Evolutionary conservation across 2,888 invertebrate genomes (phyloP).

Genomic region (Perithous albicinctus): DNA sequence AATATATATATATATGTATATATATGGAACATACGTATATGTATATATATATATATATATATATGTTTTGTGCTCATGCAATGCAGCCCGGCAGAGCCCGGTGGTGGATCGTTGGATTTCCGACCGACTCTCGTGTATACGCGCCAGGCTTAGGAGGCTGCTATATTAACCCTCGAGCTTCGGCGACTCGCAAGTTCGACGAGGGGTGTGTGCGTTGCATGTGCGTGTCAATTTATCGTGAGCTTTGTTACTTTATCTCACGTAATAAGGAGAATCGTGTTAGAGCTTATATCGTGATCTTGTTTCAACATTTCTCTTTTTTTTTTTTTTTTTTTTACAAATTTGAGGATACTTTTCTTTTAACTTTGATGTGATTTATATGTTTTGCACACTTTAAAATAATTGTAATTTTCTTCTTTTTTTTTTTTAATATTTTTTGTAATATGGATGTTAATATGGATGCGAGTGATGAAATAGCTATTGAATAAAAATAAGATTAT

Average conservation of each 20-base stretch:
- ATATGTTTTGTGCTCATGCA: conserved; percentile 18
- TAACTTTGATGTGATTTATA: no score
- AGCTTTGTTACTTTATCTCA: not conserved
- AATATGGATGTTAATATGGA: no score
- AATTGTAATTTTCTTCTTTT: no score
- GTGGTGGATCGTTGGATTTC: conserved; percentile 45
- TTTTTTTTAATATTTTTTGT: no score
- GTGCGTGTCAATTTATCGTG: not conserved
- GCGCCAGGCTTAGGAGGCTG: conserved; percentile 27
- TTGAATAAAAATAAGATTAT: no score
- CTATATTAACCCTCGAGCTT: conserved; percentile 18
- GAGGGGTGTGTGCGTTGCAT: conserved; percentile 16
- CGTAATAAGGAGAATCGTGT: not conserved
- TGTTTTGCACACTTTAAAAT: no score
- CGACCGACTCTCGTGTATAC: conserved; percentile 23
- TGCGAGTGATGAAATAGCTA: no score
- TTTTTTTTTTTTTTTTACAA: not conserved
- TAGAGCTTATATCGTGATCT: not conserved
- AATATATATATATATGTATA: no score
- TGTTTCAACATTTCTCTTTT: not conserved
- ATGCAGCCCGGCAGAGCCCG: conserved; percentile 57
- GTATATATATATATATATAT: no score
- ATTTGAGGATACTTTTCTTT: not conserved
- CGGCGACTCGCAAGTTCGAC: not conserved
- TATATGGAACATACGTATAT: no score